phyloP scores from a whole-genome alignment of 2,888 invertebrate species.

The Macaria notata region DNA sequence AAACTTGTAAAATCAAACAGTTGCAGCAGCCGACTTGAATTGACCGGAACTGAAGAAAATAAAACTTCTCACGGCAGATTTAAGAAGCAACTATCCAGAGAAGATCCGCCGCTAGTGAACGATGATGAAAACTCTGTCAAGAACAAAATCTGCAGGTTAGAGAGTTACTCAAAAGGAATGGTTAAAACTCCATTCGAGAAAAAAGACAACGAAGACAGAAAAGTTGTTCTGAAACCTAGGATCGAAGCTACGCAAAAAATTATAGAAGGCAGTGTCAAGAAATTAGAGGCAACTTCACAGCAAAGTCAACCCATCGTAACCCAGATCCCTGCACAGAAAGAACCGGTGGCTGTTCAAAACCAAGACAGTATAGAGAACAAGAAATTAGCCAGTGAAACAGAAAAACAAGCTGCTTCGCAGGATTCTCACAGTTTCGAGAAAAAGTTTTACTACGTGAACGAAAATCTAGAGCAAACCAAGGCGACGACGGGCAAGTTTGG shows the following conservation, averaged over 20 bases:
- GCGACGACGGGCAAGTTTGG: conserved; percentile 84
- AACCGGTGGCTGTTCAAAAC: conserved; percentile 35
- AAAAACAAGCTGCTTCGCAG: conserved; percentile 44
- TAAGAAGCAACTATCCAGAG: conserved; percentile 61
- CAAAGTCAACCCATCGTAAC: conserved; percentile 32
- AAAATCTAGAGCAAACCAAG: conserved; percentile 81
- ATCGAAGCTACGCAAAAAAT: conserved; percentile 38
- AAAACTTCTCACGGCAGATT: conserved; percentile 73
- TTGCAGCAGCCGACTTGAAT: conserved; percentile 91
- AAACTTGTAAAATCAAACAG: conserved; percentile 93
- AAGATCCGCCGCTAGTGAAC: conserved; percentile 70
- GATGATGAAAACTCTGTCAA: conserved; percentile 78
- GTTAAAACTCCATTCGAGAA: conserved; percentile 71
- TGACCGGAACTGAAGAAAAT: conserved; percentile 86
- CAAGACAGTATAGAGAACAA: conserved; percentile 42
- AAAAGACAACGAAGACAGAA: conserved; percentile 57
- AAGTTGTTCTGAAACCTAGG: conserved; percentile 40
- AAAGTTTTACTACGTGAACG: conserved; percentile 84
- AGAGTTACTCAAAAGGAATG: conserved; percentile 76
- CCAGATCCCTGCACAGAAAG: conserved; percentile 33
- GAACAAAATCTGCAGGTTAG: conserved; percentile 76
- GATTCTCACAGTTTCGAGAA: conserved; percentile 75
- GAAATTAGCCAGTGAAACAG: conserved; percentile 40
- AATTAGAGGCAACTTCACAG: conserved; percentile 37
- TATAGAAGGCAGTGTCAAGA: conserved; percentile 32